These are phyloP conservation scores for Selene dorsalis DNA, from an alignment of 2,797 vertebrate species.

Conservation along the genomic window DNA sequence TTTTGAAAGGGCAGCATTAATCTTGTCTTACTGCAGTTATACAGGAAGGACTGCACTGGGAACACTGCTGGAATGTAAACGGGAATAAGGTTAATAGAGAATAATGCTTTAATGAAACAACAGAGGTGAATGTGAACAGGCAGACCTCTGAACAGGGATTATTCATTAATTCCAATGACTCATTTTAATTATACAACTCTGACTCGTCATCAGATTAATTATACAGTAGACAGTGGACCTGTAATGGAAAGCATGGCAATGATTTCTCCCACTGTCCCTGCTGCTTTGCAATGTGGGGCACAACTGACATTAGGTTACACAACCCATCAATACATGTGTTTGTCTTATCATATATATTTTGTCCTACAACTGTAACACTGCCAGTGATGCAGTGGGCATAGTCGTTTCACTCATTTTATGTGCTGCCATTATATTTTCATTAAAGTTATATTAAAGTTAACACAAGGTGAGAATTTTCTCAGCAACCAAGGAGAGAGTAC, in stretches of 20 bases:
- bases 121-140: constrained; percentile 18
- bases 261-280: neutral
- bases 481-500: neutral
- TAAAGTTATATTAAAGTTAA: constrained; percentile 12
- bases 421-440: neutral
- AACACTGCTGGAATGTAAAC: constrained; percentile 47
- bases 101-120: constrained; percentile 48
- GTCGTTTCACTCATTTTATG: neutral
- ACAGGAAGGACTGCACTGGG: constrained; percentile 32
- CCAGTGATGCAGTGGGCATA: neutral
- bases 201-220: constrained; percentile 46
- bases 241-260: neutral
- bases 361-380: neutral
- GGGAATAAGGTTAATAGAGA: constrained; percentile 61
- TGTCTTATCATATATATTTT: constrained; percentile 14
- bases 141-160: constrained; percentile 37
- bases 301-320: constrained; percentile 48
- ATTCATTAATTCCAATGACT: constrained; percentile 44
- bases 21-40: constrained; percentile 59
- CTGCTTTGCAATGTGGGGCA: constrained; percentile 12
- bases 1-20: constrained; percentile 75
- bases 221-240: neutral
- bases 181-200: constrained; percentile 47
- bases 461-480: neutral
- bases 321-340: constrained; percentile 56